phyloP scores from a whole-genome alignment of 1,140 invertebrate genomes.

The Drosophila arizonae region DNA sequence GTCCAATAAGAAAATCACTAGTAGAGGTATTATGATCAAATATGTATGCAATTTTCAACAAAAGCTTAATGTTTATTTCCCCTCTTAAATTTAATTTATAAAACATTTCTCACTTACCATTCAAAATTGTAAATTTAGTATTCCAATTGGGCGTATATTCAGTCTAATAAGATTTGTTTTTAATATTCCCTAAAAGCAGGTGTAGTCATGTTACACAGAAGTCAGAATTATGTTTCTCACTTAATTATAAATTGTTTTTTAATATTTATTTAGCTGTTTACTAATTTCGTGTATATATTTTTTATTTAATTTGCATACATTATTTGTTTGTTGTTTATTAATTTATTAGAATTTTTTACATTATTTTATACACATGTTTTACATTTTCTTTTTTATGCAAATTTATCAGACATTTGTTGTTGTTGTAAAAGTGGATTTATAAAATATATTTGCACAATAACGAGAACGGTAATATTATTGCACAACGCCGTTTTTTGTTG shows the following conservation, averaged over 20 bases:
- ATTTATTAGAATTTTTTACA: background rate
- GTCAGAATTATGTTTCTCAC: constrained; percentile 26
- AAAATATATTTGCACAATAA: constrained; percentile 55
- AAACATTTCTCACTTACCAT: constrained; percentile 49
- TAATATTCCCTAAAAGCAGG: constrained; percentile 38
- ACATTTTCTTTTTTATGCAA: constrained; percentile 5
- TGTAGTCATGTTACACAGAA: constrained; percentile 12
- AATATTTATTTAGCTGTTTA: constrained; percentile 10
- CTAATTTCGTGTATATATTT: constrained; percentile 3
- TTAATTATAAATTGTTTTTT: constrained; percentile 12
- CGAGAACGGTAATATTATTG: constrained; percentile 52
- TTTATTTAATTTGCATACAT: background rate
- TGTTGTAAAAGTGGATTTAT: constrained; percentile 43
- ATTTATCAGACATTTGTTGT: constrained; percentile 6
- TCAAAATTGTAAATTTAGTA: constrained; percentile 53
- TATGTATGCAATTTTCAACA: no score
- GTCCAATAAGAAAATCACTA: no score
- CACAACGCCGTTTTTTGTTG: constrained; percentile 42
- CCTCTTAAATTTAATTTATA: background rate
- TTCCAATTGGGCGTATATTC: constrained; percentile 63
- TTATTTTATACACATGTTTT: constrained; percentile 8
- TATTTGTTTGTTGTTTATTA: constrained; percentile 6
- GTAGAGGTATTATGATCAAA: no score
- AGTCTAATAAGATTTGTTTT: constrained; percentile 58
- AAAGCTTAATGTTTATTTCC: no score